Evolutionary conservation across 2,888 invertebrate species (phyloP), one percentile per base, ranked within the genome.

Genomic region (Leucophenga montana): DNA sequence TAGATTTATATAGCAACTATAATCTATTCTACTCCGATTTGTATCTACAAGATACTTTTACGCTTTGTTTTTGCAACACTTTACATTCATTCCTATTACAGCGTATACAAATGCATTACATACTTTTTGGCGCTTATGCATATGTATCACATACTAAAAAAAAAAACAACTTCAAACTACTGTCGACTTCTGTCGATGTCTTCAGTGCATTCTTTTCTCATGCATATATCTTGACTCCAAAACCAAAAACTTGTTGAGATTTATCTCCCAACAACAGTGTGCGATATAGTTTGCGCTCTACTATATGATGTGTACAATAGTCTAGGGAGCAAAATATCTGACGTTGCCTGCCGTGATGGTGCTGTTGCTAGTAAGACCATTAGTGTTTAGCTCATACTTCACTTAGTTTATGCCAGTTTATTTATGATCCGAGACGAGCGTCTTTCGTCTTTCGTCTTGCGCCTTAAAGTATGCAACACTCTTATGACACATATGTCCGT

Each of bases 191-290:
- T 76, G 73, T 70, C 75, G 80, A 81, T 77, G 78, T 76, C 39
- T 39, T 39, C 39, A 27, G 39, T 39, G 18, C 33, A n/a, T 39
- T 27, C 13, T 39, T 48, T 66, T 6, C 31, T 18, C 20, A 13
- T 53, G 31, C 53, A 14, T 22, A 5, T 22, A 18, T 11, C n/a
- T 22, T 70, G 70, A 39, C 59, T 62, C 11, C 4, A n/a, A n/a
- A n/a, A 22, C 31, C 61, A 81, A 81, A 80, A 81, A 82, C 79
- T 82, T 82, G 81, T 82, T 82, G 79, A 82, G 82, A 82, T 82
- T 82, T 82, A 82, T 82, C 81, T 80, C 78, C 83, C 74, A 81
- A 72, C 80, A 78, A 8, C 8, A 8, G 3, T 33, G 59, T 59
- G 39, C 39, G 27, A 4, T 4, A 27, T 27, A 27, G 27, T 27